phyloP scores from a whole-genome alignment of 1,140 invertebrate genomes.

The Dendrolimus kikuchii region DNA sequence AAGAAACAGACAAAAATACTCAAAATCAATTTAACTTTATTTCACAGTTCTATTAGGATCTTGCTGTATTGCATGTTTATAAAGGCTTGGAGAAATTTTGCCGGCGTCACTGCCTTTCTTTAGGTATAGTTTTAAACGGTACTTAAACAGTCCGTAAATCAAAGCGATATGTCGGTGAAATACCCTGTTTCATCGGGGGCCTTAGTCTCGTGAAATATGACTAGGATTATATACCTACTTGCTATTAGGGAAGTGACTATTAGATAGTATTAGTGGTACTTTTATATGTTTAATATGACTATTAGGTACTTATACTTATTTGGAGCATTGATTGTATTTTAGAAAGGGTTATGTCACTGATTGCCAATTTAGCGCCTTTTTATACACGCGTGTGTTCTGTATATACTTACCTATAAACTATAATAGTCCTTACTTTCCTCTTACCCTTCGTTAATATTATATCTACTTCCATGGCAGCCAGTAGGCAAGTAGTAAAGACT shows the following conservation, averaged over 20 bases:
- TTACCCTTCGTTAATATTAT: too few species aligned
- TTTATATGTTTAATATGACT: too few species aligned
- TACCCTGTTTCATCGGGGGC: constrained; percentile 58
- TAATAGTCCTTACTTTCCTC: too few species aligned
- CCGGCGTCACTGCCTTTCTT: constrained; percentile 42
- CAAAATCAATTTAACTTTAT: too few species aligned
- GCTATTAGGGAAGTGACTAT: constrained; percentile 11
- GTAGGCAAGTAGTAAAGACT: too few species aligned
- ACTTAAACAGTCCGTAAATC: constrained; percentile 66
- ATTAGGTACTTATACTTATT: too few species aligned
- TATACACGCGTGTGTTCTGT: neutral
- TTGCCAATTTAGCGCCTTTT: neutral
- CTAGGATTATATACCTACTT: constrained; percentile 42
- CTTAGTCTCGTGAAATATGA: constrained; percentile 57
- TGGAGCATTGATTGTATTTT: too few species aligned
- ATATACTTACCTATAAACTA: neutral
- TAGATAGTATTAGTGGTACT: constrained; percentile 1
- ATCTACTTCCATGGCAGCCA: too few species aligned
- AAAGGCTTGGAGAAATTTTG: neutral
- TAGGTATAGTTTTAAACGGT: constrained; percentile 58
- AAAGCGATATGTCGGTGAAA: constrained; percentile 59
- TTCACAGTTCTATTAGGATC: too few species aligned
- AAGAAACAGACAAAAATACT: too few species aligned
- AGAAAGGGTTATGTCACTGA: neutral
- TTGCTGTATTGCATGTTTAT: too few species aligned